Evolutionary conservation across 1,140 invertebrate species (phyloP), one percentile per base, ranked within the genome.

Genomic region (Panulirus ornatus): DNA sequence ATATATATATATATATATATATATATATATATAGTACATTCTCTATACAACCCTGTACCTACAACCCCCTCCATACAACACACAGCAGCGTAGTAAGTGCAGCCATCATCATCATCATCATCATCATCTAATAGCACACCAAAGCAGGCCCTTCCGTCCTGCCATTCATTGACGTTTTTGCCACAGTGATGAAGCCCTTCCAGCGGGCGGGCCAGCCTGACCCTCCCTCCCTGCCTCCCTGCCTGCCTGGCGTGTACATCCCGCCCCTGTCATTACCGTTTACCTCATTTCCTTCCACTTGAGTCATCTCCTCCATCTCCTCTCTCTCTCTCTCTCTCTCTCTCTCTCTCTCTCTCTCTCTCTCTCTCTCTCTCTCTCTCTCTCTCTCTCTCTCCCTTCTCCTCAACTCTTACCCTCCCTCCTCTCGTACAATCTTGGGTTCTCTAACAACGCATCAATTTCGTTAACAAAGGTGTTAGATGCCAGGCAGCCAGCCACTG

Each of bases 211-310:
- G n/a, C n/a, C 54, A 58, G 11, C 54, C 54, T 58, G 16, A 3
- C 5, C 44, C 44, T 47, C 14, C 44, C 14, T 47, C 44, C 44
- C 44, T 47, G 44, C 22, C 51, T 47, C 44, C 44, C 44, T 47
- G 44, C 22, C 51, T 54, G 2, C 51, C 16, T 19, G 16, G 3
- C n/a, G 3, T 66, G n/a, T 66, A 22, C 30, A 5, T 30, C 58
- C n/a, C 58, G 58, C 58, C 58, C 58, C 58, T 27, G 9, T 27
- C 58, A 27, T 63, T 63, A 63, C 58, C 58, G 2, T 63, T 63
- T 27, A 63, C 58, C n/a, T 63, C 58, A 63, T 63, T 63, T 63
- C 58, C 58, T 63, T 19, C 58, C 58, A 63, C n/a, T 63, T 63
- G 58, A 2, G n/a, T n/a, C n/a, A n/a, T n/a, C n/a, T n/a, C n/a